phyloP scores from a whole-genome alignment of 2,888 invertebrate genomes.

The Temnothorax rugatulus region DNA sequence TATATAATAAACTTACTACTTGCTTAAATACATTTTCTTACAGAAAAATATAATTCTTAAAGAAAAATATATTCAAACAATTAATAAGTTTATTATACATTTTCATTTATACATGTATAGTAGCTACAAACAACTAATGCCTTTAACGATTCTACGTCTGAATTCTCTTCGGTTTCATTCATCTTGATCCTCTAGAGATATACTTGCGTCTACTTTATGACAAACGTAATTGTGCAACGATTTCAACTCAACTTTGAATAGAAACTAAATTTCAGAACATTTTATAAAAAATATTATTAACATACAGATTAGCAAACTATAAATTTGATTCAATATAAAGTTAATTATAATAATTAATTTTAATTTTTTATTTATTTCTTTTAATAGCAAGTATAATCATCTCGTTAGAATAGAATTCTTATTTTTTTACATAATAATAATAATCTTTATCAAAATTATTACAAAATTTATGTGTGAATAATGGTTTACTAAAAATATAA shows the following conservation, averaged over 20 bases:
- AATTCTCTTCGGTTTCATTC: constrained; percentile 20
- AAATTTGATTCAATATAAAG: neutral
- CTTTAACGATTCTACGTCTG: neutral
- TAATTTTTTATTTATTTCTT: neutral
- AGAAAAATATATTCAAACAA: neutral
- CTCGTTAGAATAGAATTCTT: neutral
- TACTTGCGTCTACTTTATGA: neutral
- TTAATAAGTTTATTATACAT: neutral
- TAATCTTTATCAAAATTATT: neutral
- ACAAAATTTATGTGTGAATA: neutral
- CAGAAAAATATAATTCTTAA: no score
- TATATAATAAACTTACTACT: neutral
- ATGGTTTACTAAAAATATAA: neutral
- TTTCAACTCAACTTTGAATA: neutral
- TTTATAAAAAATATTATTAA: neutral
- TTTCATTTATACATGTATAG: neutral
- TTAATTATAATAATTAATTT: constrained; percentile 2
- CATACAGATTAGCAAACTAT: neutral
- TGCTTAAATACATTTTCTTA: no score
- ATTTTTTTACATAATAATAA: neutral
- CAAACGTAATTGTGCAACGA: neutral
- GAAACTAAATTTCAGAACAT: neutral
- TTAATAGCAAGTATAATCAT: neutral
- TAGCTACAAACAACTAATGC: neutral
- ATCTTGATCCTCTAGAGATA: constrained; percentile 8